Conservation (phyloP, 2,888 invertebrate genomes). For the Amphipoea oculea region DNA sequence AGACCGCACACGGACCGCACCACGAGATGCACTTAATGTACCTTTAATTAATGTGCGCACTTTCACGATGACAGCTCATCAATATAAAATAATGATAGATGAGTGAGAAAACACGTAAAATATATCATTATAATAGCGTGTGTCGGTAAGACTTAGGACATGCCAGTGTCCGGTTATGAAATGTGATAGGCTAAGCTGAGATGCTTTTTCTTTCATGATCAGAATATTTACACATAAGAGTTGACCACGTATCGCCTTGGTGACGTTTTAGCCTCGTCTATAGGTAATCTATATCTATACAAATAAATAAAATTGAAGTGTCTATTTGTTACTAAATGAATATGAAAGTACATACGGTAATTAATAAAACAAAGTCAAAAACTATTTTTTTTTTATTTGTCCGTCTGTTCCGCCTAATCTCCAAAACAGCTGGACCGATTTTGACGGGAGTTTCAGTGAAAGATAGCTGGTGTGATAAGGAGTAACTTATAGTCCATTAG, state of each 20-base stretch:
- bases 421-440: too few species aligned
- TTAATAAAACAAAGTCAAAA: too few species aligned
- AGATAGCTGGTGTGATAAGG: too few species aligned
- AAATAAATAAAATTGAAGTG: not conserved
- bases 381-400: too few species aligned
- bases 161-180: not conserved
- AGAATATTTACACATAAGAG: not conserved
- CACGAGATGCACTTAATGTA: conserved; percentile 65
- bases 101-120: not conserved
- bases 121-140: not conserved
- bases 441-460: too few species aligned
- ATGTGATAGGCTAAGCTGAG: too few species aligned
- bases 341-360: too few species aligned
- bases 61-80: conserved; percentile 22
- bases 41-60: conserved; percentile 42
- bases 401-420: too few species aligned
- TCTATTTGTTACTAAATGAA: too few species aligned
- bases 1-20: conserved; percentile 80
- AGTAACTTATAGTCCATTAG: too few species aligned
- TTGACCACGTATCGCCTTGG: not conserved
- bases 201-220: not conserved
- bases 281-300: not conserved
- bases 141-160: not conserved
- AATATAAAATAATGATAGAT: conserved; percentile 1
- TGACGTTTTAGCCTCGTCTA: not conserved